Percentiles rank a stretch among this genome's conserved stretches.
phyloP scores from a whole-genome alignment of 2,113 vertebrate genomes.

The Xenopus laevis region DNA sequence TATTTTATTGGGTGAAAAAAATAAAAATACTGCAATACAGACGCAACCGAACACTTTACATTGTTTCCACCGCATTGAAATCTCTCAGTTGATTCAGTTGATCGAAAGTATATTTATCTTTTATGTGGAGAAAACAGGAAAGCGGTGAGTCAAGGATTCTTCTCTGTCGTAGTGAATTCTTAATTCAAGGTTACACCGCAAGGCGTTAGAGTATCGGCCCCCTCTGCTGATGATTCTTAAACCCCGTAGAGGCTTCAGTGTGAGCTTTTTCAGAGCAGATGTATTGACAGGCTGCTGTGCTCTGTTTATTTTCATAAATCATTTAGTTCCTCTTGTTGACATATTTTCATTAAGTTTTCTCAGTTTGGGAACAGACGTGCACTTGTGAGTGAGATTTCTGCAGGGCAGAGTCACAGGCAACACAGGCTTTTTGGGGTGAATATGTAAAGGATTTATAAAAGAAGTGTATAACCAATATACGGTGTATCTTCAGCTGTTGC shows the following conservation, averaged over 20 bases:
- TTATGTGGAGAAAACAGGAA: too few relatives aligned
- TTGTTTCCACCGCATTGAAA: too few relatives aligned
- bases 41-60: too few relatives aligned
- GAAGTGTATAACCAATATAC: too few relatives aligned
- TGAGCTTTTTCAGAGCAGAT: slow-evolving; percentile 2
- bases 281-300: slow-evolving; percentile 24
- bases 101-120: too few relatives aligned
- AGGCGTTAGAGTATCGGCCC: slow-evolving; percentile 8
- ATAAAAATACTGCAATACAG: too few relatives aligned
- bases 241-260: slow-evolving; percentile 13
- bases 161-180: not conserved
- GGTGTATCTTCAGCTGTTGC: too few relatives aligned
- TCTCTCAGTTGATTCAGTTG: not conserved
- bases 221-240: slow-evolving; percentile 2
- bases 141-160: too few relatives aligned
- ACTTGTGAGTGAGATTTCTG: not conserved
- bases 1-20: too few relatives aligned
- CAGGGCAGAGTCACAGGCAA: too few relatives aligned
- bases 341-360: not conserved
- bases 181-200: slow-evolving; percentile 16
- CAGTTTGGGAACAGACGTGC: not conserved
- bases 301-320: slow-evolving; percentile 32
- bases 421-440: too few relatives aligned
- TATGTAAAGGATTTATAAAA: too few relatives aligned
- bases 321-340: slow-evolving; percentile 25